phyloP scores from a whole-genome alignment of 2,113 vertebrate genomes.

The Chaetodon trifascialis region DNA sequence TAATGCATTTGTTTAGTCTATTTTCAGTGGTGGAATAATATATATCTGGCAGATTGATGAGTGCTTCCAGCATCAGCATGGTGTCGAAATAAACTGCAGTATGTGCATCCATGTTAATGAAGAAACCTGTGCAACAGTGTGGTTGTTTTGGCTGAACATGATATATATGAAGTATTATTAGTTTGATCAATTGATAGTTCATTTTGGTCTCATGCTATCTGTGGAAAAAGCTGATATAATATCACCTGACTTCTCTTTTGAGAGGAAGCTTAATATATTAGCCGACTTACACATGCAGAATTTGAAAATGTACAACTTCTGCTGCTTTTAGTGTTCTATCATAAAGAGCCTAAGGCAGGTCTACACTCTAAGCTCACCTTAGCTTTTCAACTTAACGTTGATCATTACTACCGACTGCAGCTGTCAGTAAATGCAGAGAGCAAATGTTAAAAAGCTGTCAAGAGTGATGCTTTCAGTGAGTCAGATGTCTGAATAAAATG shows the following conservation, averaged over 20 bases:
- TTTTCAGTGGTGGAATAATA: neutral
- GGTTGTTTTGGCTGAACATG: neutral
- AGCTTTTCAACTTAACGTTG: neutral
- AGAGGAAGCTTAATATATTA: too few relatives aligned
- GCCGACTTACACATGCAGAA: too few relatives aligned
- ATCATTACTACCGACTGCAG: neutral
- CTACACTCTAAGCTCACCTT: neutral
- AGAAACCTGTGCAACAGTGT: neutral
- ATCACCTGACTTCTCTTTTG: too few relatives aligned
- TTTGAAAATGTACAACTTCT: neutral
- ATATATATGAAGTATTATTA: too few relatives aligned
- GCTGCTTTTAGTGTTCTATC: neutral
- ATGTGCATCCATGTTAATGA: neutral
- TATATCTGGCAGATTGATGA: neutral
- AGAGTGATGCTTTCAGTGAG: neutral
- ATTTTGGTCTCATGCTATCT: too few relatives aligned
- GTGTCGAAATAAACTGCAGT: too few relatives aligned
- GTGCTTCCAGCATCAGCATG: neutral
- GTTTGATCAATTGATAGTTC: too few relatives aligned
- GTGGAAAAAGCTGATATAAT: too few relatives aligned
- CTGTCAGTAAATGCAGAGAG: neutral
- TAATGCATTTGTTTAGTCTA: neutral
- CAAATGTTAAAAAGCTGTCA: neutral
- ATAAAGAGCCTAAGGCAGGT: neutral
- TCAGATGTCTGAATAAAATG: slow-evolving; percentile 2